These are phyloP conservation scores for Gnatocerus cornutus DNA, from an alignment of 2,888 invertebrate genomes.

Conservation along the genomic window DNA sequence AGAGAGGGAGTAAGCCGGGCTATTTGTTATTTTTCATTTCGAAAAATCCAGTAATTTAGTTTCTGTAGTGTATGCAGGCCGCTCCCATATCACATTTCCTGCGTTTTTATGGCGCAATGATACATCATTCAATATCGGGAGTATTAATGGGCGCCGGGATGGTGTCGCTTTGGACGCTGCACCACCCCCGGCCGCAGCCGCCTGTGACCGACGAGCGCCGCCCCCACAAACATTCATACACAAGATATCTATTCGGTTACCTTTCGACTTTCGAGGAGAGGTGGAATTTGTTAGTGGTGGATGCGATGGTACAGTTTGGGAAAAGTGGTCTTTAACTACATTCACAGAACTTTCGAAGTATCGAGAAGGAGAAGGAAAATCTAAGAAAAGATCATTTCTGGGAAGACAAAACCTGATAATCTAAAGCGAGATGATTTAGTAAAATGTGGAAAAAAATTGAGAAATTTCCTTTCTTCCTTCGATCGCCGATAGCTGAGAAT, in stretches of 20 bases:
- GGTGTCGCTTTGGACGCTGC: slow-evolving; percentile 49
- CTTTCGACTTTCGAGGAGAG: slow-evolving; percentile 6
- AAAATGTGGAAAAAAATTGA: no score
- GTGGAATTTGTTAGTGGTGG: no score
- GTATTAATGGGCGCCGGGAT: slow-evolving; percentile 66
- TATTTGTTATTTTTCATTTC: slow-evolving; percentile 73
- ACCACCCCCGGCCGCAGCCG: slow-evolving; percentile 31
- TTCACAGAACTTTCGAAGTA: no score
- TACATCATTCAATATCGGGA: slow-evolving; percentile 73
- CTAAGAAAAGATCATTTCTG: no score
- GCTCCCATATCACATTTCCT: slow-evolving; percentile 72
- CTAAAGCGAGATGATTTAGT: no score
- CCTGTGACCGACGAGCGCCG: slow-evolving; percentile 56
- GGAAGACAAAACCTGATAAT: no score
- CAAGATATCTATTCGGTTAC: slow-evolving; percentile 23
- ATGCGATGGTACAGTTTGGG: no score
- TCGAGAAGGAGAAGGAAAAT: no score
- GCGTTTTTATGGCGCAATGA: slow-evolving; percentile 73
- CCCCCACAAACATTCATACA: slow-evolving; percentile 41
- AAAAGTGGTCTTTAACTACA: no score
- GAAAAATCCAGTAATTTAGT: slow-evolving; percentile 73
- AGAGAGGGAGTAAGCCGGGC: slow-evolving; percentile 71
- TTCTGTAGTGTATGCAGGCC: slow-evolving; percentile 70
- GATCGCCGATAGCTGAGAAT: no score
- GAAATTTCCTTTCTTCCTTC: no score